A percentile compares a stretch with the other conserved stretches of the same genome.
Conservation (phyloP, 2,888 invertebrate species). For the Sinohyriopsis cumingii region DNA sequence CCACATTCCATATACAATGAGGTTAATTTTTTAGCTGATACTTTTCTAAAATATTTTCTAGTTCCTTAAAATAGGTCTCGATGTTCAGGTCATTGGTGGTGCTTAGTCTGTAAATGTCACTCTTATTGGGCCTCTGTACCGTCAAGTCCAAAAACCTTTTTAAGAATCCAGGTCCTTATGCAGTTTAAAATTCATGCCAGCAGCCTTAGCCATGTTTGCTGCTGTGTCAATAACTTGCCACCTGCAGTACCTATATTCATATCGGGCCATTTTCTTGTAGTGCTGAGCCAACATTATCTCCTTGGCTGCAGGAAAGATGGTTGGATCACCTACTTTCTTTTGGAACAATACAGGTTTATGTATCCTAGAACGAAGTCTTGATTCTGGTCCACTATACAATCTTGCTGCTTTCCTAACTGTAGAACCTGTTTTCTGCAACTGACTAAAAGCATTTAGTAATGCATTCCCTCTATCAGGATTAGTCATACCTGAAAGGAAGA, state of each 20-base stretch:
- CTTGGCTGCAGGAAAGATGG: neutral
- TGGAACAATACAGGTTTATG: neutral
- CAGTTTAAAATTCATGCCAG: neutral
- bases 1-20: conserved; percentile 23
- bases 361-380: conserved; percentile 1
- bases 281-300: conserved; percentile 6
- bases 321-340: conserved; percentile 3
- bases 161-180: conserved; percentile 20
- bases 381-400: conserved; percentile 8
- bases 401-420: conserved; percentile 8
- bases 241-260: too few species aligned
- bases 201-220: too few species aligned
- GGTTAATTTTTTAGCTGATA: conserved; percentile 14
- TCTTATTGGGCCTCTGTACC: conserved; percentile 12
- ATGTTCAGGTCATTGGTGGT: conserved; percentile 9
- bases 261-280: neutral
- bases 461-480: too few species aligned
- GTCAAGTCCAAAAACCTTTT: conserved; percentile 15
- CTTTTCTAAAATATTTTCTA: conserved; percentile 10
- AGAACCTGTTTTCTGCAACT: conserved; percentile 4
- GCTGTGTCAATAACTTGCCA: too few species aligned
- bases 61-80: conserved; percentile 8
- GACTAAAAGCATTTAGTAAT: conserved; percentile 1
- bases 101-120: conserved; percentile 21
- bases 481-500: too few species aligned